Evolutionary conservation across 2,888 invertebrate species (phyloP).

Genomic region (Therioaphis trifolii): DNA sequence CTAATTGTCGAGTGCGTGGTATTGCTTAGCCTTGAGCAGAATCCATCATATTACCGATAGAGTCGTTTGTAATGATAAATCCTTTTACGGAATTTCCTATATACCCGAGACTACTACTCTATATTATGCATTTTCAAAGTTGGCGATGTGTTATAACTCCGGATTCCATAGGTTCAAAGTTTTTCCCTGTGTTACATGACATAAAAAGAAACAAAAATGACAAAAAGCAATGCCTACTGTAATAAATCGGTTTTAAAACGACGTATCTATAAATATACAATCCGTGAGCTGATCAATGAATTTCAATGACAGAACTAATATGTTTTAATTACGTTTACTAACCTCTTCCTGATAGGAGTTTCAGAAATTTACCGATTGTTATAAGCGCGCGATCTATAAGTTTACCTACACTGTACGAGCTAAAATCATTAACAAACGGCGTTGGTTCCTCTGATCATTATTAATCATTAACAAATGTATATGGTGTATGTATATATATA

Average conservation of each 20-base stretch:
- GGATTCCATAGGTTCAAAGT: not conserved
- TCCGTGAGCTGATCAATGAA: conserved; percentile 4
- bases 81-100: conserved; percentile 45
- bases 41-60: not conserved
- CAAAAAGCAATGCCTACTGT: not conserved
- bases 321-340: not conserved
- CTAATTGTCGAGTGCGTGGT: not conserved
- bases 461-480: too few relatives aligned
- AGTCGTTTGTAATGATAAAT: conserved; percentile 49
- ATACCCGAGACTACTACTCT: not conserved
- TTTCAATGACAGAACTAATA: conserved; percentile 52
- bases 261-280: too few relatives aligned
- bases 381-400: not conserved
- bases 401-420: too few relatives aligned
- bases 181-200: not conserved
- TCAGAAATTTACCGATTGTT: not conserved
- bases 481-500: too few relatives aligned
- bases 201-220: not conserved
- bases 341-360: conserved; percentile 8
- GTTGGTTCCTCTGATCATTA: too few relatives aligned
- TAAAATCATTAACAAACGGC: too few relatives aligned
- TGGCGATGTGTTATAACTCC: not conserved
- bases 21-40: conserved; percentile 14
- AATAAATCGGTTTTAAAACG: not conserved
- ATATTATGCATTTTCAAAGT: not conserved